Base-by-base conservation (phyloP, 2,888 invertebrate species). In the Drosophila barbarae region DNA sequence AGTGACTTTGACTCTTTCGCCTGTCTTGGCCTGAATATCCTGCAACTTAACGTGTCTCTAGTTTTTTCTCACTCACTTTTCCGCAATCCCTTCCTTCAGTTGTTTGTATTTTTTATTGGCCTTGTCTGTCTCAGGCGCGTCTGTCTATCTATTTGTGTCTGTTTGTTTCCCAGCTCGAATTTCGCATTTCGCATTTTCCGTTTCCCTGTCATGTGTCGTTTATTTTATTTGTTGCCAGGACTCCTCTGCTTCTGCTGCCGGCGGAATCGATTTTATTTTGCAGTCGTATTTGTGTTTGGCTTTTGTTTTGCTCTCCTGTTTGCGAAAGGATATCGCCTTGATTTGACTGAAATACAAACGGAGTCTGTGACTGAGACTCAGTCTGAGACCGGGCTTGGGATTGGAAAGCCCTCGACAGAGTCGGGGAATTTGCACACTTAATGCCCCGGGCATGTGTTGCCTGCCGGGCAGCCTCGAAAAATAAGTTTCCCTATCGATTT, bases 181-280 rank as follows among this genome's bases (percentile, higher is more conserved):
- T 32, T 39, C 61, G 61, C 61, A 56, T 56, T 32, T 39, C 61
- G 61, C 61, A 63, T 50, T 44, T 50, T 28, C 44, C 50, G 57
- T 44, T 69, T 47, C 44, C 18, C 44, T 47, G 57, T 61, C 61
- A 69, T 67, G 67, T 83, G 69, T 69, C 57, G 50, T 74, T 79
- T 73, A 68, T 68, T 79, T 83, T 83, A 76, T 83, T 76, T 83
- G 77, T 57, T 68, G 55, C 67, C 21, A 46, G 36, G 35, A 65
- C 46, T 64, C 21, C 21, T 21, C 7, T 39, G 21, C 39, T 39
- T 34, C 46, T 32, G 63, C 66, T 69, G 63, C 51, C 58, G 64
- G 73, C 67, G 53, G 65, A 52, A 64, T 64, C 63, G 63, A 64
- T 64, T 56, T 65, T 63, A 46, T 63, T 65, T 63, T 51, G 65